Conservation (phyloP, 2,113 vertebrate species). For the Cololabis saira region DNA sequence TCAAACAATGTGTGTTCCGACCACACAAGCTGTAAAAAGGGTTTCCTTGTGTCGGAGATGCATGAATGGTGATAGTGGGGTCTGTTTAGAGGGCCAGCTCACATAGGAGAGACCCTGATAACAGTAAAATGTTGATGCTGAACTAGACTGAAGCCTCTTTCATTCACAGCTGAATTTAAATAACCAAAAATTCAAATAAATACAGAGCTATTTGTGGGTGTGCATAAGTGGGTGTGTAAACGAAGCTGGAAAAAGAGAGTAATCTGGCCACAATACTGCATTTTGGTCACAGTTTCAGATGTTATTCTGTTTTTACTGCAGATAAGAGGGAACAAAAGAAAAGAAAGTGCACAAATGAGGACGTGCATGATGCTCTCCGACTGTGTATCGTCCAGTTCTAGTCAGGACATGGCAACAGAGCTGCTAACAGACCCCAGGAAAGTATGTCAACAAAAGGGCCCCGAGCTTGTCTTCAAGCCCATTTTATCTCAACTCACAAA, state of each 20-base stretch:
- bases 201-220: conserved; percentile 18
- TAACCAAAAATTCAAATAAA: conserved; percentile 46
- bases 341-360: conserved; percentile 11
- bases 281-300: conserved; percentile 16
- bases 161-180: conserved; percentile 58
- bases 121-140: conserved; percentile 56
- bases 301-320: conserved; percentile 19
- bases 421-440: background rate
- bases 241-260: background rate
- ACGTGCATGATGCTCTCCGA: background rate
- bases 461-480: background rate
- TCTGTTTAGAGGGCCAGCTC: conserved; percentile 28
- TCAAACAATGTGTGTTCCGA: background rate
- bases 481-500: background rate
- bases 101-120: conserved; percentile 49
- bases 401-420: background rate
- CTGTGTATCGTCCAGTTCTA: conserved; percentile 6
- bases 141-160: conserved; percentile 54
- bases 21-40: background rate
- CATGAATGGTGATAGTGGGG: conserved; percentile 9
- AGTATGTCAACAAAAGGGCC: background rate
- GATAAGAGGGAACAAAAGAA: conserved; percentile 17
- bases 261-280: conserved; percentile 38
- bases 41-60: conserved; percentile 13
- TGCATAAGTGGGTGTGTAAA: conserved; percentile 1